Conservation (phyloP, 2,888 invertebrate genomes). For the Adelognathus sp. region DNA sequence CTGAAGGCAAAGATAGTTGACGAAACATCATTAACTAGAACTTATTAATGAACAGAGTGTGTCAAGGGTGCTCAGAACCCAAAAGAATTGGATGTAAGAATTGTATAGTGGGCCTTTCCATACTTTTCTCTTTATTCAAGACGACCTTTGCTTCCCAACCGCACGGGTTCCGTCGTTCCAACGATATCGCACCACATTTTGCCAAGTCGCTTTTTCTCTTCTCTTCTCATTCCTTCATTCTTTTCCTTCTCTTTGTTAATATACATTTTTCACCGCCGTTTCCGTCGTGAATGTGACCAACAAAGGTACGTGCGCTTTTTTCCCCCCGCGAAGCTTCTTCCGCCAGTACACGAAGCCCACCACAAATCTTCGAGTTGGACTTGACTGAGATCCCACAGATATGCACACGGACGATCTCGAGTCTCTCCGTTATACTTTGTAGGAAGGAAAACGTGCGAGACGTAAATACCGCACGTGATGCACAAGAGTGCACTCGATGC, state of each 20-base stretch:
- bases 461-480: conserved; percentile 51
- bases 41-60: no score
- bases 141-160: conserved; percentile 46
- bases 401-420: conserved; percentile 5
- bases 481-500: conserved; percentile 19
- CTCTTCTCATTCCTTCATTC: neutral
- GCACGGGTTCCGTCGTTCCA: conserved; percentile 31
- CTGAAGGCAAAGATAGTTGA: no score
- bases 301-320: conserved; percentile 28
- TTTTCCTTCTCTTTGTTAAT: neutral
- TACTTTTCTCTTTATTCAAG: conserved; percentile 19
- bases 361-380: neutral
- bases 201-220: neutral
- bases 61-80: no score
- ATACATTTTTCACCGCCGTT: conserved; percentile 26
- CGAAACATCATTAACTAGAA: no score
- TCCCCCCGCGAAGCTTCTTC: conserved; percentile 22
- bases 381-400: neutral
- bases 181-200: conserved; percentile 15
- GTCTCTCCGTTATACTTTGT: conserved; percentile 27
- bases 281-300: conserved; percentile 31
- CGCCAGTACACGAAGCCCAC: conserved; percentile 9
- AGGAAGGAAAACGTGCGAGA: conserved; percentile 52
- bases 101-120: no score
- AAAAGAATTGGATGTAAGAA: no score